Conservation (phyloP, 2,113 vertebrate species). For the Macheiramphus alcinus region DNA sequence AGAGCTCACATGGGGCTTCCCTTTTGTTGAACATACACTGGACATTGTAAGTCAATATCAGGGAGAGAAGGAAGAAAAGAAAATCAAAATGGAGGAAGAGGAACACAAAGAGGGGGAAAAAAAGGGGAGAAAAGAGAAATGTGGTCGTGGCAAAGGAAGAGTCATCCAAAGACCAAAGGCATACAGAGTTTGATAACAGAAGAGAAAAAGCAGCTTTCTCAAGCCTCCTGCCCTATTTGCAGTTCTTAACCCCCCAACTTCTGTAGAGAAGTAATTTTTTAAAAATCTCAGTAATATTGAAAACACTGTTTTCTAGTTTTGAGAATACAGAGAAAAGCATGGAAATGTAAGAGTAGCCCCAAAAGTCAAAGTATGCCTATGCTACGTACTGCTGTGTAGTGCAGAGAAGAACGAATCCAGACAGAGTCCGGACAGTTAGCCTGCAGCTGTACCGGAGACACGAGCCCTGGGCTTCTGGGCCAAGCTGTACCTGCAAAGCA, state of each 20-base stretch:
- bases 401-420: neutral
- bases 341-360: neutral
- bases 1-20: neutral
- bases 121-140: neutral
- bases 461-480: neutral
- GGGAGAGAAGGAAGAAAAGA: neutral
- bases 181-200: rapidly evolving
- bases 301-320: neutral
- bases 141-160: neutral
- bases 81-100: neutral
- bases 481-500: neutral
- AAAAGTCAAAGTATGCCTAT: neutral
- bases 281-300: neutral
- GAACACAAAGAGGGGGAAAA: neutral
- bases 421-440: neutral
- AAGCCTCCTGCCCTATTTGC: neutral
- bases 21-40: neutral
- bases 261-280: neutral
- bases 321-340: neutral
- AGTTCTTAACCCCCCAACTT: neutral
- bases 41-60: neutral
- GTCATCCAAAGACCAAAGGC: neutral
- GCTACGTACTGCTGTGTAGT: neutral
- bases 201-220: neutral
- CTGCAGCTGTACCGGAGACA: neutral